Evolutionary conservation across 2,888 invertebrate species (phyloP), one percentile per base, ranked within the genome.

Genomic region (Drosophila nr. perissopoda): DNA sequence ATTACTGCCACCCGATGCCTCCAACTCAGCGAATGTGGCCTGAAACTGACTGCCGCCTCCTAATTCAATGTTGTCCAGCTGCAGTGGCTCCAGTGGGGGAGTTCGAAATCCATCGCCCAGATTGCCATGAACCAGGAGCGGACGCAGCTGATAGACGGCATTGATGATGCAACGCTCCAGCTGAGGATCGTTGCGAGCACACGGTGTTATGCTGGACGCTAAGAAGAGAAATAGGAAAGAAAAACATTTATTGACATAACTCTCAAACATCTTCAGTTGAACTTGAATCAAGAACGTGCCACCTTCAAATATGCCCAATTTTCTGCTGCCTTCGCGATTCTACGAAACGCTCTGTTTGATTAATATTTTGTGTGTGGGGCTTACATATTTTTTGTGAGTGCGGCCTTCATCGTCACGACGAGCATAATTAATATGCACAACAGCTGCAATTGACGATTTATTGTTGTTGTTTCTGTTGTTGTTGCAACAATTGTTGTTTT

Each of bases 31-130:
- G 48, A 93, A 93, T 0, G 90, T 81, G 0, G 93, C 93, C 69
- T 90, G 86, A 66, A 93, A 93, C 53, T 93, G 93, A 46, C 84
- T 86, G 25, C 92, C 91, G 21, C 91, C 80, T 0, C 91, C 90
- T 80, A 93, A 88, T 56, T 92, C 90, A 36, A 93, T 93, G 69
- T 92, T 92, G 34, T 93, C 93, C 59, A 93, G 71, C 25, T 78
- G 60, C 56, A 93, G 72, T 0, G 93, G 93, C 64, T 93, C 93
- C 69, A 93, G 60, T 4, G 92, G 90, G 4, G 93, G 92, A 4
- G 92, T 92, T 31, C 59, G 81, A 61, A 87, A 93, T n/a, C 92
- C 93, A 76, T 93, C 93, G 5, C 93, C 93, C 4, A 93, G 82
- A 81, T 93, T 89, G 2, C 93, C 93, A 40, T 82, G 88, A 0